These are phyloP conservation scores for Diarsia mendica DNA, from an alignment of 2,888 invertebrate species.

Conservation along the genomic window DNA sequence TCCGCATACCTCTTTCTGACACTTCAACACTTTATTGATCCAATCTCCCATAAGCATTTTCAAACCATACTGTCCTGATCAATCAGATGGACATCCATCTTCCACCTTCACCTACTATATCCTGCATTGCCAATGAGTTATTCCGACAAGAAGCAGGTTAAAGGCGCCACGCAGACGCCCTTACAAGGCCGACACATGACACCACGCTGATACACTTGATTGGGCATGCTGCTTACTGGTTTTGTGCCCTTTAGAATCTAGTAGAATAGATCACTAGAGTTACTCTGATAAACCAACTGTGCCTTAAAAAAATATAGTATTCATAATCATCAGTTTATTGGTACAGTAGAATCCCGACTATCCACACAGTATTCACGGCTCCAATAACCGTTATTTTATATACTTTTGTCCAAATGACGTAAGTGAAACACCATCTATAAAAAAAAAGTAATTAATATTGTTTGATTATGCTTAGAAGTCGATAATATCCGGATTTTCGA, in stretches of 20 bases:
- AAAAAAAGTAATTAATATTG: no score
- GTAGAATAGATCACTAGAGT: conserved; percentile 38
- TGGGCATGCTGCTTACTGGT: conserved; percentile 62
- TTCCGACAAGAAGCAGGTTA: conserved; percentile 13
- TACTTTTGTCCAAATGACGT: no score
- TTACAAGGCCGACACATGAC: conserved; percentile 66
- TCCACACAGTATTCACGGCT: no score
- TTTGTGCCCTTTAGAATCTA: conserved; percentile 36
- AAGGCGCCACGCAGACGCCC: conserved; percentile 69
- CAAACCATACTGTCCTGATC: neutral
- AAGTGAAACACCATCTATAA: no score
- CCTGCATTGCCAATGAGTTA: conserved; percentile 11
- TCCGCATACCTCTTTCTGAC: neutral
- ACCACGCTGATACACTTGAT: conserved; percentile 61
- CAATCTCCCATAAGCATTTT: neutral
- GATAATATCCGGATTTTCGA: no score
- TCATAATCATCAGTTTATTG: no score
- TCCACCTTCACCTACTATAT: neutral
- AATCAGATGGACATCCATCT: neutral
- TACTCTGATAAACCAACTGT: no score
- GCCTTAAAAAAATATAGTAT: no score
- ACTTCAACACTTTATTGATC: neutral
- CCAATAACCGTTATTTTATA: no score
- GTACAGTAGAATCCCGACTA: no score
- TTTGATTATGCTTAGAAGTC: no score